phyloP scores from a whole-genome alignment of 2,113 vertebrate genomes.

The Rhea pennata region DNA sequence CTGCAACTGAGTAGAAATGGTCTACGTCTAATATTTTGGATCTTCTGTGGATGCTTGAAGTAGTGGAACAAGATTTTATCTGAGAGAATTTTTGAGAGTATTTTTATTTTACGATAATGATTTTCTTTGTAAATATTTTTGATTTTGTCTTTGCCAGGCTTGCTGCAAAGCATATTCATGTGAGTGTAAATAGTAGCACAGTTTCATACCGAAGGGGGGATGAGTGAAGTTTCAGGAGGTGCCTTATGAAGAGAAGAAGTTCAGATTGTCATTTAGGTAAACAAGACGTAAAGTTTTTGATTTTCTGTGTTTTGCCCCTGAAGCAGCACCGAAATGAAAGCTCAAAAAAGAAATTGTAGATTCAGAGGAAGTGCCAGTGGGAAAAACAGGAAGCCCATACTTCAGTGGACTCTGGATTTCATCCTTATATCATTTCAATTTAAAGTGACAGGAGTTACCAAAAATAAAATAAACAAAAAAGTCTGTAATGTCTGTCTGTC shows the following conservation, averaged over 20 bases:
- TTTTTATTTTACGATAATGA: background rate
- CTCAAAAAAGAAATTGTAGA: background rate
- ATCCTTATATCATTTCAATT: background rate
- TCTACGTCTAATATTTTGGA: background rate
- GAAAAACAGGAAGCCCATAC: background rate
- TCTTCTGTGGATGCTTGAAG: background rate
- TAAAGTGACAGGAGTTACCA: background rate
- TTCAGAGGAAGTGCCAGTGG: background rate
- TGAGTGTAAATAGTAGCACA: background rate
- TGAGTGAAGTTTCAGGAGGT: background rate
- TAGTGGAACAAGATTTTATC: background rate
- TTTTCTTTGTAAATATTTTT: background rate
- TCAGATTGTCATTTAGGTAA: conserved; percentile 1
- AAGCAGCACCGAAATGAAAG: background rate
- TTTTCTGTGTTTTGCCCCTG: background rate
- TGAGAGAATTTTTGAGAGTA: background rate
- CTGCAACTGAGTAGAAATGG: background rate
- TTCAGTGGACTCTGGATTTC: background rate
- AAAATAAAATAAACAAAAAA: background rate
- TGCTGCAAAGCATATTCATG: background rate
- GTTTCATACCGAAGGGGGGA: background rate
- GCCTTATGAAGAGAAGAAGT: background rate
- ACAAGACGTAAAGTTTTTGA: background rate
- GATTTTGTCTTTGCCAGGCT: background rate
- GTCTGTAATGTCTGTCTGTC: background rate